Percentiles rank a stretch among this genome's conserved stretches.
These are phyloP conservation scores for Panulirus ornatus DNA, from an alignment of 1,140 invertebrate genomes.

Conservation along the genomic window DNA sequence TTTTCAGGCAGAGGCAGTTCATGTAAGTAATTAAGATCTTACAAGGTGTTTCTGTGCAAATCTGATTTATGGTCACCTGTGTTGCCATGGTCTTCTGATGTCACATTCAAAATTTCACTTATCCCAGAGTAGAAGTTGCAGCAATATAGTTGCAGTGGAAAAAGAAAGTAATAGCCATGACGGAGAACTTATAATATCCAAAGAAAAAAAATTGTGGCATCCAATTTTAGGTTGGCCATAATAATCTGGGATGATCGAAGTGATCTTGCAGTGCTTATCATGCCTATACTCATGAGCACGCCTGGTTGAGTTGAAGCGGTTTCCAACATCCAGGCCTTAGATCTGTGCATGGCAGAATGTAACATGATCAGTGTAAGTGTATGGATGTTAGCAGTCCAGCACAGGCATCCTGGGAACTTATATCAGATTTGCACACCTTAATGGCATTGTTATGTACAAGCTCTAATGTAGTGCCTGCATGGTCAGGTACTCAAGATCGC, in stretches of 20 bases:
- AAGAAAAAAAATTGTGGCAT: too few species aligned
- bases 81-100: background rate
- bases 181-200: background rate
- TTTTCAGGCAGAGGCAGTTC: slow-evolving; percentile 72
- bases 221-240: slow-evolving; percentile 26
- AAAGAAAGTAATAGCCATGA: too few species aligned
- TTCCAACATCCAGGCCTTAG: slow-evolving; percentile 57
- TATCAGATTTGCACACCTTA: slow-evolving; percentile 51
- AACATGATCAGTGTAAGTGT: slow-evolving; percentile 27
- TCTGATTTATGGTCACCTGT: slow-evolving; percentile 59
- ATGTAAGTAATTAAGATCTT: slow-evolving; percentile 66
- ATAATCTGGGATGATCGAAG: slow-evolving; percentile 26
- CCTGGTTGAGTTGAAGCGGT: slow-evolving; percentile 57
- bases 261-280: slow-evolving; percentile 53
- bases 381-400: slow-evolving; percentile 55
- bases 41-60: slow-evolving; percentile 52
- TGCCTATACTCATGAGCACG: slow-evolving; percentile 55
- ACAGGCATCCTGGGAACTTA: slow-evolving; percentile 35
- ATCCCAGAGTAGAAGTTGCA: too few species aligned
- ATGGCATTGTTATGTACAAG: background rate
- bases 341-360: slow-evolving; percentile 66
- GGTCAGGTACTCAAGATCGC: slow-evolving; percentile 62
- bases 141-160: too few species aligned
- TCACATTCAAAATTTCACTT: too few species aligned
- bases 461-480: slow-evolving; percentile 17